These are phyloP conservation scores for Ligdia adustata DNA, from an alignment of 2,888 invertebrate species.

Conservation along the genomic window DNA sequence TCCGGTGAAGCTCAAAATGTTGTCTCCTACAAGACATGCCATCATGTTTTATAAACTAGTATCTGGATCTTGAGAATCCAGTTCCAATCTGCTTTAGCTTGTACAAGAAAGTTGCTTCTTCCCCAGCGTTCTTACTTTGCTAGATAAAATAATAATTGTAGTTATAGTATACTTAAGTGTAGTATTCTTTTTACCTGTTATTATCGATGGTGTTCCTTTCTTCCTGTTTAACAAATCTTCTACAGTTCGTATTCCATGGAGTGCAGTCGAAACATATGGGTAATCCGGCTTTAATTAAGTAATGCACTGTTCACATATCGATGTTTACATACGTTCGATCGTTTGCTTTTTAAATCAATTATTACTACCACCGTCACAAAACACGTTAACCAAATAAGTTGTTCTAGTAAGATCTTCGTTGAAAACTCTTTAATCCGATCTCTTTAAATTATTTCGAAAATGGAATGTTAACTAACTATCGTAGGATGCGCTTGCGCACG, in stretches of 20 bases:
- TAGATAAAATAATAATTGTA: no score
- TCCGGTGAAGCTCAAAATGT: no score
- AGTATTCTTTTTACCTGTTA: background rate
- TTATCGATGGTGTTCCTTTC: background rate
- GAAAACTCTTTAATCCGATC: background rate
- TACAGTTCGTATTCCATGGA: background rate
- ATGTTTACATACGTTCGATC: conserved; percentile 7
- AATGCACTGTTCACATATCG: conserved; percentile 4
- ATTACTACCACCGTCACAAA: background rate
- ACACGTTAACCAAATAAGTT: conserved; percentile 3
- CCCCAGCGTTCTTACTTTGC: no score
- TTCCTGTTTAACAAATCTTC: background rate
- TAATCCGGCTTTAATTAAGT: background rate
- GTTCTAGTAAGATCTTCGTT: background rate
- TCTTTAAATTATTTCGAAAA: conserved; percentile 7
- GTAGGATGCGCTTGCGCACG: conserved; percentile 63
- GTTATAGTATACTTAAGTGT: background rate
- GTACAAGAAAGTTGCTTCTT: conserved; percentile 7
- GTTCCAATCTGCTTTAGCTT: background rate
- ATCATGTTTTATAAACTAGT: background rate
- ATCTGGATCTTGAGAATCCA: conserved; percentile 8
- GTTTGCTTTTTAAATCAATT: background rate
- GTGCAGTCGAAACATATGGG: no score
- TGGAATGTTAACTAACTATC: conserved; percentile 30
- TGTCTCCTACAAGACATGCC: no score